Evolutionary conservation across 2,113 vertebrate species (phyloP).

Genomic region (Tachysurus vachellii): DNA sequence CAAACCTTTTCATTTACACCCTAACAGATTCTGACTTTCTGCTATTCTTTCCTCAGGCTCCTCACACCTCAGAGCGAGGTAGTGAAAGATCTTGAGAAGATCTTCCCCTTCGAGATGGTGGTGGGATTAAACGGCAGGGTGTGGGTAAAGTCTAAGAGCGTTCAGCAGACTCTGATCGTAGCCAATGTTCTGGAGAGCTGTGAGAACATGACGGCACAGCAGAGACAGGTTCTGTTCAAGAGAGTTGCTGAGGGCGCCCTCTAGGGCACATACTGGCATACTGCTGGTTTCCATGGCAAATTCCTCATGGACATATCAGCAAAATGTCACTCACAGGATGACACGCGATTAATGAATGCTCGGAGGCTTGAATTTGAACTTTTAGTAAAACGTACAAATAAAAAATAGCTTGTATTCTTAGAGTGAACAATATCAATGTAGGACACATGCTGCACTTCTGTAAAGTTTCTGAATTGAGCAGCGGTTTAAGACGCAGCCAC

Average conservation of each 20-base stretch:
- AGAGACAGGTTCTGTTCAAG: slow-evolving; percentile 81
- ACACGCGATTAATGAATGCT: neutral
- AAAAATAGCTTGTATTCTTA: neutral
- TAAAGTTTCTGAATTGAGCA: neutral
- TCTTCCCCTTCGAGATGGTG: slow-evolving; percentile 89
- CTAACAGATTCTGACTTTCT: neutral
- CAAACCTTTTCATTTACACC: neutral
- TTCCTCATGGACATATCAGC: neutral
- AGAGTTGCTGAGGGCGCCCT: slow-evolving; percentile 75
- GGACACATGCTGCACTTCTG: neutral
- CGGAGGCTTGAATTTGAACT: neutral
- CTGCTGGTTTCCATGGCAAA: neutral
- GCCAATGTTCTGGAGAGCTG: slow-evolving; percentile 89
- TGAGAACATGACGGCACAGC: slow-evolving; percentile 85
- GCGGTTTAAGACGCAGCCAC: neutral
- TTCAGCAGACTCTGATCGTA: slow-evolving; percentile 88
- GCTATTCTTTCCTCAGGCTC: slow-evolving; percentile 69
- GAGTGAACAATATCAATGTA: neutral
- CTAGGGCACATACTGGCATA: slow-evolving; percentile 23
- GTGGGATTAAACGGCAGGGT: slow-evolving; percentile 92
- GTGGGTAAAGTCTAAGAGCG: slow-evolving; percentile 85
- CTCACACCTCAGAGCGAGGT: slow-evolving; percentile 84
- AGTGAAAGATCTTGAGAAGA: slow-evolving; percentile 81
- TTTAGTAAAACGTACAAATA: neutral
- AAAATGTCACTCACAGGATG: neutral